phyloP scores from a whole-genome alignment of 1,140 invertebrate species.

The Macrotrachela quadricornifera region DNA sequence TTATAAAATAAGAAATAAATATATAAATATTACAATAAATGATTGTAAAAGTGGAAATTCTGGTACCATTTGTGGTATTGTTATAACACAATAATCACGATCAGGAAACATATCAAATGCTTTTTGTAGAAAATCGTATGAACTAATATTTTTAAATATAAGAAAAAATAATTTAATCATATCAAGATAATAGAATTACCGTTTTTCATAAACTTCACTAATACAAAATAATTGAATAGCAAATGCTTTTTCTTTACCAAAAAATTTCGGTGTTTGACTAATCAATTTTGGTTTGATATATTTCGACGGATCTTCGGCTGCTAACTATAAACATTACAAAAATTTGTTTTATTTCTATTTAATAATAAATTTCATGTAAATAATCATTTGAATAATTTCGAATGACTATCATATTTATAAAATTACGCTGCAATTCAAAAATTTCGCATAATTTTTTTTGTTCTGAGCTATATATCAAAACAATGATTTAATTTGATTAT shows the following conservation, averaged over 20 bases:
- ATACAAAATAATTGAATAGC: constrained; percentile 43
- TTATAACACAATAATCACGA: constrained; percentile 42
- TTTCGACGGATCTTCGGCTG: no score
- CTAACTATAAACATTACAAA: no score
- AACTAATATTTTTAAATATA: constrained; percentile 16
- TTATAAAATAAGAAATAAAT: no score
- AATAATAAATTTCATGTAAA: no score
- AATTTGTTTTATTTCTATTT: no score
- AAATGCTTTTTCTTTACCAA: constrained; percentile 34
- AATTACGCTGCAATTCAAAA: no score
- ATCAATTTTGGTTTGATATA: no score
- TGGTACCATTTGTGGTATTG: constrained; percentile 38
- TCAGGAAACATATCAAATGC: constrained; percentile 45
- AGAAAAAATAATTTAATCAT: not conserved
- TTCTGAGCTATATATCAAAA: no score
- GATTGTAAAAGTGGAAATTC: constrained; percentile 39
- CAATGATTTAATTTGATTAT: no score
- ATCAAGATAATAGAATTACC: constrained; percentile 29
- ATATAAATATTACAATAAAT: constrained; percentile 39
- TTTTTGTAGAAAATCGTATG: constrained; percentile 38
- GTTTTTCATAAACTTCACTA: constrained; percentile 37
- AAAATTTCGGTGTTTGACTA: constrained; percentile 20
- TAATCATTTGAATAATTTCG: no score
- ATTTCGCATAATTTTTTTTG: no score
- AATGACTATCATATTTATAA: no score